phyloP scores from a whole-genome alignment of 2,113 vertebrate species.

The Larimichthys crocea region DNA sequence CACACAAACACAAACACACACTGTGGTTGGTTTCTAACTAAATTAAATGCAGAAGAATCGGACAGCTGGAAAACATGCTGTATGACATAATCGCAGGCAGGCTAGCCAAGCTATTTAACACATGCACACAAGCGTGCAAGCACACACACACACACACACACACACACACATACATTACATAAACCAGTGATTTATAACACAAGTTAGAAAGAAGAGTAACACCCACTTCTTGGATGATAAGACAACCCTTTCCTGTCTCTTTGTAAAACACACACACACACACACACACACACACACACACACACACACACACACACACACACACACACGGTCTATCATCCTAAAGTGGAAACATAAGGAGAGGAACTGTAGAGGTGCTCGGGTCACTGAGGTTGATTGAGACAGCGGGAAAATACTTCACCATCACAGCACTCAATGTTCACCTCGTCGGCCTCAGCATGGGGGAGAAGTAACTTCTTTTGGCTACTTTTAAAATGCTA shows the following conservation, averaged over 20 bases:
- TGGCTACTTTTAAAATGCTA: slow-evolving; percentile 25
- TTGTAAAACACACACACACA: slow-evolving; percentile 10
- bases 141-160: slow-evolving; percentile 17
- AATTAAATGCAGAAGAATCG: slow-evolving; percentile 57
- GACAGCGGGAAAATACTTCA: slow-evolving; percentile 50
- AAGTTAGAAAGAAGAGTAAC: slow-evolving; percentile 46
- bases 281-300: slow-evolving; percentile 1
- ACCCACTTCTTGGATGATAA: slow-evolving; percentile 40
- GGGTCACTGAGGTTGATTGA: slow-evolving; percentile 53
- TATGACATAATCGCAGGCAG: slow-evolving; percentile 70
- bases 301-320: slow-evolving; percentile 8
- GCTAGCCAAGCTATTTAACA: slow-evolving; percentile 48
- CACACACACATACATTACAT: slow-evolving; percentile 13
- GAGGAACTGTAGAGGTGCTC: slow-evolving; percentile 31
- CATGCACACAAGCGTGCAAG: slow-evolving; percentile 5
- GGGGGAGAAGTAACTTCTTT: slow-evolving; percentile 9
- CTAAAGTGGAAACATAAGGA: slow-evolving; percentile 64
- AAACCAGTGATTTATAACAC: slow-evolving; percentile 48
- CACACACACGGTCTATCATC: slow-evolving; percentile 13
- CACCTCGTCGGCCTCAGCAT: slow-evolving; percentile 39
- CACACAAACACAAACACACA: neutral
- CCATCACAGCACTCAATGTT: slow-evolving; percentile 17
- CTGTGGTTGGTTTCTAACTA: slow-evolving; percentile 37
- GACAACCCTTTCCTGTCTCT: slow-evolving; percentile 8
- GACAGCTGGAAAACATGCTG: slow-evolving; percentile 71